Percentiles rank a stretch among this genome's conserved stretches.
Conservation (phyloP, 92 coral and sea anemone species). For the Hydrozoanthus gracilis region DNA sequence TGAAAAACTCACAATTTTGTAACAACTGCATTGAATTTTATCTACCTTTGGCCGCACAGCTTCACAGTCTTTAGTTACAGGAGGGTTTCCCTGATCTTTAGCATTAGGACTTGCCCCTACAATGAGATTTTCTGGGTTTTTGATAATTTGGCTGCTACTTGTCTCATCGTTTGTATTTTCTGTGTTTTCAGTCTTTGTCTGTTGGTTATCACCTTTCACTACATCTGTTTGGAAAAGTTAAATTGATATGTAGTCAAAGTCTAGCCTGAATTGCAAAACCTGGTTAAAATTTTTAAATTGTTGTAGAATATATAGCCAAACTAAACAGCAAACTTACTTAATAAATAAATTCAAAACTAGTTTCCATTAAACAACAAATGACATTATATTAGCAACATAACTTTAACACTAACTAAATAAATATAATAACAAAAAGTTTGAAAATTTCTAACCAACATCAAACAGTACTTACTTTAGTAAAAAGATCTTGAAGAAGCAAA, state of each 20-base stretch:
- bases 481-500: too few relatives aligned
- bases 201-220: conserved; percentile 11
- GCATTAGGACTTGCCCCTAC: background rate
- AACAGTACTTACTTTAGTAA: too few relatives aligned
- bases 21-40: background rate
- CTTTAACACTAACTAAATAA: too few relatives aligned
- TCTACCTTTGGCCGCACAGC: conserved; percentile 3
- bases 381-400: too few relatives aligned
- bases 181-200: background rate
- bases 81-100: background rate
- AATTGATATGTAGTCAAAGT: background rate
- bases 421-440: too few relatives aligned
- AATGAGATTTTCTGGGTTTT: background rate
- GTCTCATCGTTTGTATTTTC: background rate
- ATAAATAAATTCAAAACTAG: too few relatives aligned
- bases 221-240: conserved; percentile 15
- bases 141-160: background rate
- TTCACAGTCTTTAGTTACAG: background rate
- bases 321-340: too few relatives aligned
- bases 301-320: background rate
- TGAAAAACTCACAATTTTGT: background rate
- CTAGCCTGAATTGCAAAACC: background rate
- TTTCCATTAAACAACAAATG: too few relatives aligned
- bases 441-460: too few relatives aligned
- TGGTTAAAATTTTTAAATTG: background rate